Base-by-base conservation (phyloP, 2,888 invertebrate genomes). In the Eilema griseolum region DNA sequence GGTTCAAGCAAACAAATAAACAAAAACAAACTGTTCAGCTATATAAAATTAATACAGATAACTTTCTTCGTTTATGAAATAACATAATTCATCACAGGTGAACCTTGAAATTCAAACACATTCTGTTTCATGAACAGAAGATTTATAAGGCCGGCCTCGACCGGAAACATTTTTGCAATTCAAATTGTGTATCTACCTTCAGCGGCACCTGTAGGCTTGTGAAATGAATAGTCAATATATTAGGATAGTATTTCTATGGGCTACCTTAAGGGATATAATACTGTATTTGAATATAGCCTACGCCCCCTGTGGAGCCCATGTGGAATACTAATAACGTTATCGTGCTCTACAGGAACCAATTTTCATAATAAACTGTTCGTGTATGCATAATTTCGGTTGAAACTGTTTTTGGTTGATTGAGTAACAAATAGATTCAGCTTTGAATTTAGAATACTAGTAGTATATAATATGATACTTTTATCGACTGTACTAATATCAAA, bases 131-230 rank as follows among this genome's bases (percentile, higher is more conserved):
- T 78, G 66, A 77, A 71, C 73, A 66, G 67, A 61, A 62, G 61
- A 77, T 76, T 70, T 69, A 77, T 77, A 74, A 67, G 61, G 14
- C 20, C n/a, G 31, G n/a, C 61, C 56, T 67, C 41, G 66, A 52
- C 67, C 31, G 46, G 20, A 57, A 33, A 11, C 61, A 67, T 71
- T 74, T 78, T 80, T 77, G 81, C 67, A 78, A 80, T 78, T 78
- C 78, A 74, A 78, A 78, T 80, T 71, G 59, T 68, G 67, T 71
- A 71, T 77, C 74, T 69, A 68, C 69, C 67, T 67, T 64, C 63
- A 46, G 61, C 26, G 24, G 70, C 20, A 59, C 41, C 46, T 24
- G 26, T 41, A 26, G 26, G 33, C 24, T 59, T 12, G 57, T 16
- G 56, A 31, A 56, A 65, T 56, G 31, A 65, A 56, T 31, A 28